These are phyloP conservation scores for Piprites chloris DNA, from an alignment of 2,113 vertebrate genomes.

Conservation along the genomic window DNA sequence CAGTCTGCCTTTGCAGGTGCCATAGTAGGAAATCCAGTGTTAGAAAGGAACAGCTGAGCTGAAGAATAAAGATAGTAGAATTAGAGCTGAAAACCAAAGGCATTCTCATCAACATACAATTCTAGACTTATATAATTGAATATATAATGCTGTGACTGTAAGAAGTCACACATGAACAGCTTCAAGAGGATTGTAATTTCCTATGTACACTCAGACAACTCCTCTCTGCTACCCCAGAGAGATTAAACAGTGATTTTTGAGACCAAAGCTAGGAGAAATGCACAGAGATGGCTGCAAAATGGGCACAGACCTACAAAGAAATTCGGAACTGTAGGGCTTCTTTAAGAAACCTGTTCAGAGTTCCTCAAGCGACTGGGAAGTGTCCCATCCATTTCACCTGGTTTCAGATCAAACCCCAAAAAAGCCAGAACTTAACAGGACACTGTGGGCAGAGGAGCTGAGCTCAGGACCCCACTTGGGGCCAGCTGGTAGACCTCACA, in stretches of 20 bases:
- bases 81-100: neutral
- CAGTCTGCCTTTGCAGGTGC: neutral
- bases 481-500: neutral
- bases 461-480: neutral
- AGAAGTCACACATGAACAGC: neutral
- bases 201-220: neutral
- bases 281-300: neutral
- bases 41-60: neutral
- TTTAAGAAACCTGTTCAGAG: neutral
- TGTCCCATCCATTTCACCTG: neutral
- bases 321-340: neutral
- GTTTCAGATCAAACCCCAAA: neutral
- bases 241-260: neutral
- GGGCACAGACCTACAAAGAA: neutral
- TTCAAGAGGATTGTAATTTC: neutral
- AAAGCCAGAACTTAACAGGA: neutral
- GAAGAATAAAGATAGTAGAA: neutral
- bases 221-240: neutral
- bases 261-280: neutral
- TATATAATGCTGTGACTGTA: neutral
- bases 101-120: neutral
- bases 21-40: neutral
- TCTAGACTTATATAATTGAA: neutral
- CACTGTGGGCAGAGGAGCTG: neutral
- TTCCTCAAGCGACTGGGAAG: neutral